Evolutionary conservation across 2,113 vertebrate species (phyloP), one percentile per base, ranked within the genome.

Genomic region (Boleophthalmus pectinirostris): DNA sequence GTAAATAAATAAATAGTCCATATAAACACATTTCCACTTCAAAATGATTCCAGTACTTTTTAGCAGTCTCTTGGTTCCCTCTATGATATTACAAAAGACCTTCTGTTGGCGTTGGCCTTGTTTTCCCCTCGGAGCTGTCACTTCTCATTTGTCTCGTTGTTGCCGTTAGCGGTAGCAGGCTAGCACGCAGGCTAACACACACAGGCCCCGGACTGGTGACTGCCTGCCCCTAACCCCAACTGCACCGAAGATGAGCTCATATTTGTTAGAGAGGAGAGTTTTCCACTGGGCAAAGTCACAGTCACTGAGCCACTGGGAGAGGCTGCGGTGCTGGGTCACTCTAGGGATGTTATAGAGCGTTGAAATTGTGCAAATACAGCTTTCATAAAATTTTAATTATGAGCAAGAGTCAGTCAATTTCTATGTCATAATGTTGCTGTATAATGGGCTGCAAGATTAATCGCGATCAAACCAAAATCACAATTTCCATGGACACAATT

Each of bases 61-160:
- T 7, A 47, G 18, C 58, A 35, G 53, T 4, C 33, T 51, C 45
- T 35, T 0, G 45, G 35, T 20, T 64, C 53, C 24, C 47, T 54
- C 54, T 73, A 23, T 60, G 18, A 64, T 29, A 61, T 54, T 69
- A 78, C 67, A 85, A 74, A 80, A 63, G 77, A 74, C 76, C 60
- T 72, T 64, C 74, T 89, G 79, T 82, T 81, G 78, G 81, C 92
- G 85, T 80, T 78, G 87, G 53, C 78, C 73, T 73, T 86, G 82
- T 86, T 83, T 66, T 87, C 88, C 82, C 83, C 83, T 83, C 82
- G 80, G 75, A 87, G 85, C 86, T 91, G 91, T 92, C 92, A 92
- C 89, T 89, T 91, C 87, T 89, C 77, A 88, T 93, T 92, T 90
- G 79, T 24, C 77, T 74, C 61, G 72, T 21, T 85, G 25, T 82